phyloP scores from a whole-genome alignment of 1,140 invertebrate species.

The Charaxes varanes region DNA sequence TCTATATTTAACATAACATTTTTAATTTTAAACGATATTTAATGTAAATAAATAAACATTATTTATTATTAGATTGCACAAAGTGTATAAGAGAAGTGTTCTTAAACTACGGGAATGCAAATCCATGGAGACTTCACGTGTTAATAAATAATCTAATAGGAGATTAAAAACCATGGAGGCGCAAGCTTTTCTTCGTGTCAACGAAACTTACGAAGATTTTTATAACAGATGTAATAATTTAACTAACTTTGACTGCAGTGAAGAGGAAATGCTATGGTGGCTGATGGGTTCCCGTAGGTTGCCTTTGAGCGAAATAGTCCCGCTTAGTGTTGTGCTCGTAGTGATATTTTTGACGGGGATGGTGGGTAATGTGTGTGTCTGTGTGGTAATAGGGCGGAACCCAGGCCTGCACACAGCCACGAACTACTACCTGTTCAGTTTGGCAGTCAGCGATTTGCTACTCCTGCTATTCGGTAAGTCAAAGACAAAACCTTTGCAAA shows the following conservation, averaged over 20 bases:
- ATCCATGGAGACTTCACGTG: too few species aligned
- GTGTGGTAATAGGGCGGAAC: slow-evolving; percentile 90
- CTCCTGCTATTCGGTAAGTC: slow-evolving; percentile 83
- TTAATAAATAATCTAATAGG: too few species aligned
- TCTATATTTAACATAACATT: too few species aligned
- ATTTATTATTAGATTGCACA: too few species aligned
- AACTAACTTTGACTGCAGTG: slow-evolving; percentile 70
- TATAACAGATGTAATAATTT: slow-evolving; percentile 56
- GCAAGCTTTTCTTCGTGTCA: slow-evolving; percentile 41
- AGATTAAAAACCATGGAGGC: slow-evolving; percentile 43
- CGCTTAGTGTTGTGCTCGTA: slow-evolving; percentile 84
- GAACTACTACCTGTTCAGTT: slow-evolving; percentile 95
- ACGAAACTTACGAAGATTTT: slow-evolving; percentile 59
- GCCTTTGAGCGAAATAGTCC: slow-evolving; percentile 72
- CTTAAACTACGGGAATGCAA: too few species aligned
- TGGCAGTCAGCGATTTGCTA: slow-evolving; percentile 85
- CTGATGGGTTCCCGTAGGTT: slow-evolving; percentile 71
- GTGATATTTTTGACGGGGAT: slow-evolving; percentile 90
- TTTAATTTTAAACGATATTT: too few species aligned
- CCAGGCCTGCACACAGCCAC: slow-evolving; percentile 88
- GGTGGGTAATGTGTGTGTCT: slow-evolving; percentile 91
- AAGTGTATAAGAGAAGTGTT: too few species aligned
- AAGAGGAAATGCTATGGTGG: slow-evolving; percentile 72
- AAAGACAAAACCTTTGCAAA: too few species aligned
- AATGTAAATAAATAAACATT: too few species aligned